Conservation (phyloP, 2,113 vertebrate genomes). For the Psephotus haematonotus region DNA sequence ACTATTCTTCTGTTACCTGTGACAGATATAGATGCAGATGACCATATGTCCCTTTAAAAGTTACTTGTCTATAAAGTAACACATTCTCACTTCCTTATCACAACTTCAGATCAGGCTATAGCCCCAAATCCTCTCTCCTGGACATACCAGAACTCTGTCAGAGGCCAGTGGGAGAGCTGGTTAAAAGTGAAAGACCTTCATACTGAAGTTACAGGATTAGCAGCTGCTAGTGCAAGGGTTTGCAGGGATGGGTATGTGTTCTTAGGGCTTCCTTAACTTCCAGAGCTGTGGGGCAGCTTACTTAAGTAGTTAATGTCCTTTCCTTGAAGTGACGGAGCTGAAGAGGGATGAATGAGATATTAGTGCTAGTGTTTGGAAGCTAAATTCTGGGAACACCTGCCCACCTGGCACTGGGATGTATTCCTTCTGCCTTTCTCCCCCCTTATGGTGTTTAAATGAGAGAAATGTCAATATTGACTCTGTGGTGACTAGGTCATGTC, state of each 20-base stretch:
- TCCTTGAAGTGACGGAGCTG: neutral
- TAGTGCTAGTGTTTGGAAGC: neutral
- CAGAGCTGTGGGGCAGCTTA: neutral
- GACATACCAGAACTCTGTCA: neutral
- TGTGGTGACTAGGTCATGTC: neutral
- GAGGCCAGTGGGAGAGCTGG: neutral
- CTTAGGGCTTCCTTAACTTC: neutral
- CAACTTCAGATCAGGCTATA: neutral
- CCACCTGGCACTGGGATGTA: neutral
- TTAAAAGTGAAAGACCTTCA: neutral
- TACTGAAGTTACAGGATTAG: neutral
- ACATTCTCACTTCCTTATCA: neutral
- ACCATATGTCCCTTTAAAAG: neutral
- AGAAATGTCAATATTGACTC: constrained; percentile 10
- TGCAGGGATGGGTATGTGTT: neutral
- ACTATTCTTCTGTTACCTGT: neutral
- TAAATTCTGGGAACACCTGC: neutral
- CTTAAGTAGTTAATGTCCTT: neutral
- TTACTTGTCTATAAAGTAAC: neutral
- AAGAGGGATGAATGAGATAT: neutral
- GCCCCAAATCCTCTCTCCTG: neutral
- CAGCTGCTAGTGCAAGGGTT: neutral
- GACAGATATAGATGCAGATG: neutral
- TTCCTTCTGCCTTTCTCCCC: neutral
- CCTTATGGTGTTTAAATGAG: neutral